These are phyloP conservation scores for Lepidonotus clava DNA, from an alignment of 2,888 invertebrate genomes.

Conservation along the genomic window DNA sequence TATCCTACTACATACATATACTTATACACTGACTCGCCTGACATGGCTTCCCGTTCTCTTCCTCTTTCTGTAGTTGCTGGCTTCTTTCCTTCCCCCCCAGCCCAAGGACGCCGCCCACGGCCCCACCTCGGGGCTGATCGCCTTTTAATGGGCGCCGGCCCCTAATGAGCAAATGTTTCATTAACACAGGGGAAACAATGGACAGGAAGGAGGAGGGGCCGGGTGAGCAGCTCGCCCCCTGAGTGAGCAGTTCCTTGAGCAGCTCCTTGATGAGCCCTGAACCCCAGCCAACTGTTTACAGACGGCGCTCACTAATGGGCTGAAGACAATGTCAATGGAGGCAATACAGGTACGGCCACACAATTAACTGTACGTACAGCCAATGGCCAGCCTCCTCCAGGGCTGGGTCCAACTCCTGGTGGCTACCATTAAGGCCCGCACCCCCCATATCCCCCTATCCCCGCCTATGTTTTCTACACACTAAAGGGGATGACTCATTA, in stretches of 20 bases:
- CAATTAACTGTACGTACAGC: too few relatives aligned
- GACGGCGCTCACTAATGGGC: neutral
- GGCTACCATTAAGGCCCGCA: neutral
- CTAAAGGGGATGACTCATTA: too few relatives aligned
- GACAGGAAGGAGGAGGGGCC: conserved; percentile 1
- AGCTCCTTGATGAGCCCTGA: conserved; percentile 17
- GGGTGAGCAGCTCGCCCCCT: too few relatives aligned
- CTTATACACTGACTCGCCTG: too few relatives aligned
- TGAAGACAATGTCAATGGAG: conserved; percentile 34
- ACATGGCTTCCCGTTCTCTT: neutral
- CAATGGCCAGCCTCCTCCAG: conserved; percentile 17
- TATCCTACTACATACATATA: too few relatives aligned
- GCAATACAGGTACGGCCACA: conserved; percentile 11
- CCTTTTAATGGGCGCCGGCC: conserved; percentile 36
- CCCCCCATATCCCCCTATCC: too few relatives aligned
- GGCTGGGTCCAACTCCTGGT: neutral
- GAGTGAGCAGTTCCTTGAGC: too few relatives aligned
- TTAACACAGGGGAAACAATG: conserved; percentile 48
- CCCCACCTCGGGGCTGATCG: too few relatives aligned
- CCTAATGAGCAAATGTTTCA: conserved; percentile 53
- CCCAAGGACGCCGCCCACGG: too few relatives aligned
- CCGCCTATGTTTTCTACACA: too few relatives aligned
- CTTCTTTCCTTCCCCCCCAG: too few relatives aligned
- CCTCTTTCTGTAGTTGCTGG: neutral
- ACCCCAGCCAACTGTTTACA: conserved; percentile 13